Percentiles rank a stretch among this genome's conserved stretches.
These are phyloP conservation scores for Micronycteris hirsuta DNA, from an alignment of 2,113 vertebrate genomes.

Conservation along the genomic window DNA sequence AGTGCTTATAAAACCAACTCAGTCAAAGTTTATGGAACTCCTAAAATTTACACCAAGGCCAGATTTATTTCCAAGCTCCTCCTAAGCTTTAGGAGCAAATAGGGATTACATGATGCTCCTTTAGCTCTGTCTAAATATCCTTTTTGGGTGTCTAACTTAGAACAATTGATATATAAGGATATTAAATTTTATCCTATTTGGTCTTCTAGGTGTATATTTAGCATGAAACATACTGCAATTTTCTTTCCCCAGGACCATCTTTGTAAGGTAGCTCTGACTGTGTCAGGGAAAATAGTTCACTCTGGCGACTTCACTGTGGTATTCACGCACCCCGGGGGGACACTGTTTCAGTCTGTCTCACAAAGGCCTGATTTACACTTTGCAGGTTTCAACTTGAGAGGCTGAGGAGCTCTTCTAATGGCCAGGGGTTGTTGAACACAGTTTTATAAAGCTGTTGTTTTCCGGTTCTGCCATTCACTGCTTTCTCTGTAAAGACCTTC, in stretches of 20 bases:
- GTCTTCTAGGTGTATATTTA: background rate
- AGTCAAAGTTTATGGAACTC: constrained; percentile 34
- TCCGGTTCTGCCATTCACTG: constrained; percentile 57
- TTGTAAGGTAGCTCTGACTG: background rate
- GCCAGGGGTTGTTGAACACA: constrained; percentile 71
- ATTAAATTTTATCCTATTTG: background rate
- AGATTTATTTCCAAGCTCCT: background rate
- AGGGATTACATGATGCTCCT: background rate
- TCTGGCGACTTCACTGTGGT: constrained; percentile 75
- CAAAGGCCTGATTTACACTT: constrained; percentile 80
- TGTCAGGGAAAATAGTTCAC: constrained; percentile 55
- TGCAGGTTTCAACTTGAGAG: constrained; percentile 80
- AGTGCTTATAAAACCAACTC: constrained; percentile 10
- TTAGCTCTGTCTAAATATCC: background rate
- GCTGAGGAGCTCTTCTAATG: constrained; percentile 67
- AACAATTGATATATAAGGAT: background rate
- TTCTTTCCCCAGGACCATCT: constrained; percentile 13
- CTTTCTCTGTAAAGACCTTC: constrained; percentile 41
- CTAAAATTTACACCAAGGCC: constrained; percentile 30
- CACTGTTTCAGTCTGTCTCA: constrained; percentile 80
- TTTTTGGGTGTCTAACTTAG: background rate
- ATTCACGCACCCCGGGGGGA: constrained; percentile 81
- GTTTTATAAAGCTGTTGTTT: constrained; percentile 75
- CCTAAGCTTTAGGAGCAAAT: background rate
- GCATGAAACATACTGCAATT: constrained; percentile 27